Conservation (phyloP, 1,140 invertebrate species). For the Dolichoris vasculosae region DNA sequence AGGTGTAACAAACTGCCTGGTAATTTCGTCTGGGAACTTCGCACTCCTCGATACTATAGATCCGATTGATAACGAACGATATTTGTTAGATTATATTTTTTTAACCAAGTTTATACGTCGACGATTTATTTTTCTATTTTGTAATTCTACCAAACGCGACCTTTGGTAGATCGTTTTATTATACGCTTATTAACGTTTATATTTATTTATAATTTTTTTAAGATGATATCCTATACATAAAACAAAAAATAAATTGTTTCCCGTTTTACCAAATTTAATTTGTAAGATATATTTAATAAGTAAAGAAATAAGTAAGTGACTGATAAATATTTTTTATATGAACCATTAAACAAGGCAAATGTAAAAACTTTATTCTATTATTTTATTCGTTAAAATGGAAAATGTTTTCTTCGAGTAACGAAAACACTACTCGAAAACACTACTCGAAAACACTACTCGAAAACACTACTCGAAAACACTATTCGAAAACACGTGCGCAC, state of each 20-base stretch:
- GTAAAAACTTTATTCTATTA: not conserved
- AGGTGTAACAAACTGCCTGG: slow-evolving; percentile 64
- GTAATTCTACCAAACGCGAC: not conserved
- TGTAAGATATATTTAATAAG: slow-evolving; percentile 22
- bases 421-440: too few relatives aligned
- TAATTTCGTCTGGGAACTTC: slow-evolving; percentile 65
- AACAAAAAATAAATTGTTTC: slow-evolving; percentile 28
- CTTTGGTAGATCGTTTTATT: slow-evolving; percentile 17
- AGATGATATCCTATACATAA: not conserved
- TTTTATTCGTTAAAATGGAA: not conserved
- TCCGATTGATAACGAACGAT: not conserved
- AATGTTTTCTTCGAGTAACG: not conserved
- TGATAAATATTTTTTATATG: not conserved
- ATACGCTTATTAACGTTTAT: slow-evolving; percentile 31
- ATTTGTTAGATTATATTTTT: slow-evolving; percentile 1
- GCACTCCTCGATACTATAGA: not conserved
- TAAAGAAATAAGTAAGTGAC: not conserved
- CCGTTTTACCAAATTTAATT: slow-evolving; percentile 40
- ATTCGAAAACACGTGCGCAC: too few relatives aligned
- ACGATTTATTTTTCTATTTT: slow-evolving; percentile 33
- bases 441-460: too few relatives aligned
- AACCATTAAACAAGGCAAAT: not conserved
- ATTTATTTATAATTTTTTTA: slow-evolving; percentile 38
- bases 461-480: too few relatives aligned
- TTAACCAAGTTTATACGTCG: slow-evolving; percentile 28